Conservation (phyloP, 2,888 invertebrate species). For the Gari tellinella region DNA sequence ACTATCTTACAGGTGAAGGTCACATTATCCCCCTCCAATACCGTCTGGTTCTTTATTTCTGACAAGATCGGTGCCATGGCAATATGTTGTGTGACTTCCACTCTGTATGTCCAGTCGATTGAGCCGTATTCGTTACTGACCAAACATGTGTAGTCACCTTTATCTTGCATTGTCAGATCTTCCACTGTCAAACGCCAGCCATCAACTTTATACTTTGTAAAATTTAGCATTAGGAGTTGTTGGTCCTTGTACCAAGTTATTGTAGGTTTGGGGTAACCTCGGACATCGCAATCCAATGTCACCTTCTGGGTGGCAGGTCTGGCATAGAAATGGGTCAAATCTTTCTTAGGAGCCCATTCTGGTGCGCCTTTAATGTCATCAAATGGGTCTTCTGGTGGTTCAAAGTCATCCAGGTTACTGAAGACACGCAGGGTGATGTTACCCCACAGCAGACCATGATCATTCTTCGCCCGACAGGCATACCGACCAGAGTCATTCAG, state of each 20-base stretch:
- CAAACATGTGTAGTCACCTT: conserved; percentile 94
- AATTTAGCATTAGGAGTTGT: conserved; percentile 28
- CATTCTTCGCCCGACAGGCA: conserved; percentile 70
- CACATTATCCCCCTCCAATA: conserved; percentile 89
- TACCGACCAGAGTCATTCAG: conserved; percentile 68
- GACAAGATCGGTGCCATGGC: conserved; percentile 93
- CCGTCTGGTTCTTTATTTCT: conserved; percentile 90
- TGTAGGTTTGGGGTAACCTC: conserved; percentile 70
- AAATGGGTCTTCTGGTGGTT: conserved; percentile 10
- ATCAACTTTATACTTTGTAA: conserved; percentile 63
- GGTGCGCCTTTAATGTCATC: conserved; percentile 59
- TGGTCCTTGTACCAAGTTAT: conserved; percentile 74
- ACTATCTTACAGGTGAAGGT: conserved; percentile 91
- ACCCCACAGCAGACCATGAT: conserved; percentile 69
- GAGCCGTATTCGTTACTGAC: conserved; percentile 93
- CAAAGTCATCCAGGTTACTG: conserved; percentile 16
- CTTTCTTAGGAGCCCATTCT: conserved; percentile 54
- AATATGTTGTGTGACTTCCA: conserved; percentile 90
- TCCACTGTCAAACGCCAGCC: conserved; percentile 87
- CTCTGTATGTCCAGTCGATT: conserved; percentile 85
- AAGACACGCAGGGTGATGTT: conserved; percentile 69
- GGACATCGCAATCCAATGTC: conserved; percentile 70
- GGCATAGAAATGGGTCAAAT: conserved; percentile 39
- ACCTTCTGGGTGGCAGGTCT: conserved; percentile 65
- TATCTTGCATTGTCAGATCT: conserved; percentile 92